phyloP scores from a whole-genome alignment of 2,797 vertebrate species.

The Pangasius sanitwongsei region DNA sequence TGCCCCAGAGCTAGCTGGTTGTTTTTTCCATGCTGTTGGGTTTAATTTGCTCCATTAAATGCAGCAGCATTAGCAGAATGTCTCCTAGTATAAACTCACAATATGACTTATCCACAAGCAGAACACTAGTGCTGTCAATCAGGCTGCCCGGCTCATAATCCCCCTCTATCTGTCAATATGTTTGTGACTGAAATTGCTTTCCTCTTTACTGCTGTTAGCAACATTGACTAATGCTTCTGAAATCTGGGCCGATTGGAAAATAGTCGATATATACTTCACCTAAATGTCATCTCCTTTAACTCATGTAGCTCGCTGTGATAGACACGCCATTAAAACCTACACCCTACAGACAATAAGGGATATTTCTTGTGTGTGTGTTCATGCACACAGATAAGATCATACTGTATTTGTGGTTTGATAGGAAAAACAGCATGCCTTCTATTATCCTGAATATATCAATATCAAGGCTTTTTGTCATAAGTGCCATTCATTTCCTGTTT shows the following conservation, averaged over 20 bases:
- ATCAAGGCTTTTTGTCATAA: conserved; percentile 26
- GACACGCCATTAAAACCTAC: not conserved
- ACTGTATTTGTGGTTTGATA: not conserved
- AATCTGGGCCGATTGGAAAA: conserved; percentile 13
- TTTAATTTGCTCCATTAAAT: conserved; percentile 54
- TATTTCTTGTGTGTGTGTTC: not conserved
- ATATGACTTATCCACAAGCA: conserved; percentile 49
- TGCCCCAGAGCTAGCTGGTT: conserved; percentile 34
- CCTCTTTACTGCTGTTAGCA: conserved; percentile 22
- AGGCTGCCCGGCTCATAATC: conserved; percentile 31
- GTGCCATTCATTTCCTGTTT: conserved; percentile 24
- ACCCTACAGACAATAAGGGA: not conserved
- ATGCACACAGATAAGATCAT: not conserved
- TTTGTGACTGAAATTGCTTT: conserved; percentile 15
- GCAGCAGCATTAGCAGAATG: conserved; percentile 45
- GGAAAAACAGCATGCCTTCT: not conserved
- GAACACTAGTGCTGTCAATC: conserved; percentile 39
- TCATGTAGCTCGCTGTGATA: not conserved
- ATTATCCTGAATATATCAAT: conserved; percentile 13
- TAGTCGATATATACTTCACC: not conserved
- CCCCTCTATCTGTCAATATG: conserved; percentile 32
- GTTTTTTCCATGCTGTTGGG: conserved; percentile 44
- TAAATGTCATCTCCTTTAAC: conserved; percentile 1
- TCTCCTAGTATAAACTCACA: conserved; percentile 41
- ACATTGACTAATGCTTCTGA: conserved; percentile 19